Conservation (phyloP, 1,140 invertebrate genomes). For the Drosophila kurseongensis region DNA sequence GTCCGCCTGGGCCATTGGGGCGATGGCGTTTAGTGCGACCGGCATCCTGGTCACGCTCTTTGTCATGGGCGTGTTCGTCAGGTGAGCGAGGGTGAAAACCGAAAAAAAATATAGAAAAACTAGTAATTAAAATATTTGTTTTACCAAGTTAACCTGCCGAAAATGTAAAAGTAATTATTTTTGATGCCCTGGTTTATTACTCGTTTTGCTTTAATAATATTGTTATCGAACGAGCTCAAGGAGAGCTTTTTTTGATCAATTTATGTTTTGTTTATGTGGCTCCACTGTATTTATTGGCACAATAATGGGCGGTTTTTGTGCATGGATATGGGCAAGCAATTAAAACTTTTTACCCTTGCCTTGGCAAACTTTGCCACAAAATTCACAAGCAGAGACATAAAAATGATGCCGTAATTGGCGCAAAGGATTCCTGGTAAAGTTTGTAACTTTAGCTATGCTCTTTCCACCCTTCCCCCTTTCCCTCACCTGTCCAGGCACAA, state of each 20-base stretch:
- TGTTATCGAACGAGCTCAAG: too few species aligned
- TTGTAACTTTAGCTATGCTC: constrained; percentile 4
- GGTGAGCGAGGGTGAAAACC: constrained; percentile 51
- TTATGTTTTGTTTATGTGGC: not conserved
- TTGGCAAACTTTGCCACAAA: constrained; percentile 23
- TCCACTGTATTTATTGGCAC: constrained; percentile 9
- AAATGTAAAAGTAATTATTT: too few species aligned
- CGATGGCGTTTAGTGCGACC: constrained; percentile 91
- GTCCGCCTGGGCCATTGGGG: constrained; percentile 95
- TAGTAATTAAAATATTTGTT: too few species aligned
- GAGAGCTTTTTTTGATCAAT: not conserved
- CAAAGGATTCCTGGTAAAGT: constrained; percentile 16
- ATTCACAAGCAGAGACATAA: constrained; percentile 16
- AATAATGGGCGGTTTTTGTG: constrained; percentile 12
- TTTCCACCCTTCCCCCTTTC: not conserved
- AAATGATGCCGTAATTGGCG: constrained; percentile 28
- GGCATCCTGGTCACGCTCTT: constrained; percentile 92
- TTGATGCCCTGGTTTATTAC: too few species aligned
- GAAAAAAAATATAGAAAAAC: too few species aligned
- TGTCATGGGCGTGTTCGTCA: constrained; percentile 88
- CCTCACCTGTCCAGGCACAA: constrained; percentile 86
- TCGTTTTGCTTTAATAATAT: too few species aligned
- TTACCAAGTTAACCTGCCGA: too few species aligned
- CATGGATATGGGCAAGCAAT: constrained; percentile 42
- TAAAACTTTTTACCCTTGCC: constrained; percentile 55